phyloP scores from a whole-genome alignment of 2,888 invertebrate species.

The Amphipoea lucens region DNA sequence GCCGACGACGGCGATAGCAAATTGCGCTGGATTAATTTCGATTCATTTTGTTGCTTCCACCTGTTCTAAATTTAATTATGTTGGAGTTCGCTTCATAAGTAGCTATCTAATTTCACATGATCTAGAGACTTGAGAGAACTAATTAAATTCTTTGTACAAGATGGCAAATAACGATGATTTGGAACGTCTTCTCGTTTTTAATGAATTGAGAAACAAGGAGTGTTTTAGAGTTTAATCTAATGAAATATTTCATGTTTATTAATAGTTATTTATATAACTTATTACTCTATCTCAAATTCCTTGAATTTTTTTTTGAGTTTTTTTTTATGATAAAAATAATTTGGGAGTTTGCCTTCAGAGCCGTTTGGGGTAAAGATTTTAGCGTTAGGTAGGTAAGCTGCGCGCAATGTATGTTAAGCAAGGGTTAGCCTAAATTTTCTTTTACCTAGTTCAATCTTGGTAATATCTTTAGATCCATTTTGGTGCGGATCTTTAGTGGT shows the following conservation, averaged over 20 bases:
- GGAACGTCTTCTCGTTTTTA: constrained; percentile 39
- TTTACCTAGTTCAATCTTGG: constrained; percentile 28
- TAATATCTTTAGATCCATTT: constrained; percentile 49
- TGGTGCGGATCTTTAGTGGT: constrained; percentile 38
- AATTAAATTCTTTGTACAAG: constrained; percentile 82
- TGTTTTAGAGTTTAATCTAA: constrained; percentile 36
- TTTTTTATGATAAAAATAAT: constrained; percentile 13
- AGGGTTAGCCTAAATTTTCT: constrained; percentile 34
- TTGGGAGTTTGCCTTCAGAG: background rate
- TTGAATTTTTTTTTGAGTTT: no score
- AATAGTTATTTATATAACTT: background rate
- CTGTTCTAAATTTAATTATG: constrained; percentile 88
- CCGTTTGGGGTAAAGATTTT: background rate
- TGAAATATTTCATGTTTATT: constrained; percentile 50
- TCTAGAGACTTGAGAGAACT: constrained; percentile 73
- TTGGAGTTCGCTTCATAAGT: constrained; percentile 82
- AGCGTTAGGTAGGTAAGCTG: constrained; percentile 5
- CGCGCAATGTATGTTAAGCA: constrained; percentile 29
- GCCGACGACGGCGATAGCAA: constrained; percentile 80
- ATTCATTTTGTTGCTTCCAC: constrained; percentile 86
- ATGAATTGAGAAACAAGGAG: constrained; percentile 39
- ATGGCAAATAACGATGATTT: constrained; percentile 63
- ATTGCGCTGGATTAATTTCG: constrained; percentile 87
- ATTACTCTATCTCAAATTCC: no score
- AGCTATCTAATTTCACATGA: constrained; percentile 85